Conservation (phyloP, 2,113 vertebrate genomes). For the Drymodes brunneopygia region DNA sequence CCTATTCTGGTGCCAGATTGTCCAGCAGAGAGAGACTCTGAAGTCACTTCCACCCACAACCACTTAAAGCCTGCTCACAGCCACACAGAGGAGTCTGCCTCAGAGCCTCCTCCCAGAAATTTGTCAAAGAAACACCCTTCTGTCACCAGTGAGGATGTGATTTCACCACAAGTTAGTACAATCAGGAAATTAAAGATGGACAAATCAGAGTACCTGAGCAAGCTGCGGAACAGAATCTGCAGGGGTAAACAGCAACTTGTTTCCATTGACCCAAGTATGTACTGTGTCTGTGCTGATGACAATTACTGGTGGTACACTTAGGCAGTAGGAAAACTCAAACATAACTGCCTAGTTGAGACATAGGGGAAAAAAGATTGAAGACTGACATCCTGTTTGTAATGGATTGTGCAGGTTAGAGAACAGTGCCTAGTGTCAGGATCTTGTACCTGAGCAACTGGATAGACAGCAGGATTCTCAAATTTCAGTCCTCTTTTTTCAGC, state of each 20-base stretch:
- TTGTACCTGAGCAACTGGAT: neutral
- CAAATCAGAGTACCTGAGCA: neutral
- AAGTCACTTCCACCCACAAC: neutral
- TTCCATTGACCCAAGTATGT: conserved; percentile 77
- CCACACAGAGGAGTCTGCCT: neutral
- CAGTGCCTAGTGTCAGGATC: neutral
- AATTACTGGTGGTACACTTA: neutral
- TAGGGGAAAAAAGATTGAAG: neutral
- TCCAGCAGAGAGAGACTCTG: neutral
- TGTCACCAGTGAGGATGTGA: neutral
- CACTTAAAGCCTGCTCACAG: neutral
- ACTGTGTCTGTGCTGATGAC: neutral
- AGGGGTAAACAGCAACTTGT: conserved; percentile 52
- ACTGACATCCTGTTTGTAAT: neutral
- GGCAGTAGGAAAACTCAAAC: neutral
- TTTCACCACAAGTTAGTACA: neutral
- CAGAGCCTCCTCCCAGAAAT: neutral
- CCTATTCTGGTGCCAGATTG: neutral
- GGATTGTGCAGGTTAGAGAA: neutral
- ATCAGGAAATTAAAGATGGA: neutral
- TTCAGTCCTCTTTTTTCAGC: neutral
- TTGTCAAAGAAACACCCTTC: neutral
- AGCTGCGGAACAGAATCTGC: conserved; percentile 29
- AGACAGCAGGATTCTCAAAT: neutral
- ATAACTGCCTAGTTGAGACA: neutral